Evolutionary conservation across 1,140 invertebrate species (phyloP), one percentile per base, ranked within the genome.

Genomic region (Megathymus violae): DNA sequence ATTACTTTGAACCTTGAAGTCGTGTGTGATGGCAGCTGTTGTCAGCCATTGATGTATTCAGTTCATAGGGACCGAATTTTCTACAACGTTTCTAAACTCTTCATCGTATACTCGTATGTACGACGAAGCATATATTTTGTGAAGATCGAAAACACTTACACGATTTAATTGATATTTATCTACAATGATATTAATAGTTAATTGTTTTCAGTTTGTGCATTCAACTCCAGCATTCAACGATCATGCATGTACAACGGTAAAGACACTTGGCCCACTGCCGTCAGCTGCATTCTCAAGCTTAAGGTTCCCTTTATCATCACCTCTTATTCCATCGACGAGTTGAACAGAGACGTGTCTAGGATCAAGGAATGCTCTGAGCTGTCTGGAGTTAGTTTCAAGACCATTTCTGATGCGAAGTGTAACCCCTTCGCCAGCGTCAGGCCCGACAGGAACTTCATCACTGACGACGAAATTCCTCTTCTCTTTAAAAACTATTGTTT

Each of bases 401-500:
- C 93, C 0, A 67, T 95, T 4, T 48, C 92, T 5, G 89, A 92
- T 9, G 92, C 94, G 0, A 88, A 83, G 16, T 80, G 76, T 31
- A 96, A 96, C 85, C 92, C 92, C 0, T 96, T 94, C 65, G 85
- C 94, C 0, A 95, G 94, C 47, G 83, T 94, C 0, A 93, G 94
- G 71, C 95, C 95, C 0, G 94, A 95, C 67, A 92, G 94, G 27
- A 96, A 95, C 78, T 95, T 96, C 67, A 93, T 96, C 10, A 94
- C 94, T 9, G 95, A 96, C 65, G 92, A 96, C 44, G 92, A 93
- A 15, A 92, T 89, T 11, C 95, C 95, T 0, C 84, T 96, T 13
- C 93, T 95, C 62, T 96, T 94, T 70, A 96, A 95, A 71, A 96
- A 96, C 87, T 93, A 94, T 85, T 95, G 92, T 80, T 86, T 93